Conservation (phyloP, 2,888 invertebrate species). For the Diarsia mendica region DNA sequence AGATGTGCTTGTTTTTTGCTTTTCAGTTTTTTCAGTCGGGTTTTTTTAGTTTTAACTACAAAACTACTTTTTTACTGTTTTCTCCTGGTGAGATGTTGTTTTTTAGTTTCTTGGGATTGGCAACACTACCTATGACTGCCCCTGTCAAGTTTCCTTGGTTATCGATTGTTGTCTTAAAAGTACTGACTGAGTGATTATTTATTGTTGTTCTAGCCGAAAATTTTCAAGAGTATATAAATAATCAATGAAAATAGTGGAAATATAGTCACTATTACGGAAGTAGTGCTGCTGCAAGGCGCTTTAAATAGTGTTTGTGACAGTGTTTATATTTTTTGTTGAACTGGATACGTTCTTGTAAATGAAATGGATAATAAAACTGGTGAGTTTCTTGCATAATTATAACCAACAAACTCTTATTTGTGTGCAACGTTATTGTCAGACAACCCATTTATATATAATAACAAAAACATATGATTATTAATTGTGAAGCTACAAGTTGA, state of each 20-base stretch:
- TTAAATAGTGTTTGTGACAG: not conserved
- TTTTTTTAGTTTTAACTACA: too few relatives aligned
- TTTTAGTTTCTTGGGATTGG: too few relatives aligned
- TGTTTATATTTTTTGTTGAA: not conserved
- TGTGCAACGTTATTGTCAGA: not conserved
- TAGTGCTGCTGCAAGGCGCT: not conserved
- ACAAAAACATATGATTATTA: conserved; percentile 25
- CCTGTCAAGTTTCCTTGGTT: too few relatives aligned
- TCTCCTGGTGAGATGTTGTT: too few relatives aligned
- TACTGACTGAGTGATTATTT: not conserved
- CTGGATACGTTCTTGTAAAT: conserved; percentile 25
- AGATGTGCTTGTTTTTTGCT: too few relatives aligned
- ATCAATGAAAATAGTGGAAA: not conserved
- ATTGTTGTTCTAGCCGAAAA: not conserved
- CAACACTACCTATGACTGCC: too few relatives aligned
- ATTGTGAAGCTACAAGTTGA: not conserved
- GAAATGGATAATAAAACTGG: conserved; percentile 42
- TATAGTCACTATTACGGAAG: not conserved
- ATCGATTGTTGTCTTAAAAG: too few relatives aligned
- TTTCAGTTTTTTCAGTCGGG: too few relatives aligned
- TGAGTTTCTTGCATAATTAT: conserved; percentile 20
- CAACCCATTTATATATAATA: not conserved
- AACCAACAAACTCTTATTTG: too few relatives aligned
- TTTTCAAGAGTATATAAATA: not conserved
- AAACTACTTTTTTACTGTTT: too few relatives aligned